Evolutionary conservation across 2,888 invertebrate genomes (phyloP), one percentile per base, ranked within the genome.

Genomic region (Unio pictorum): DNA sequence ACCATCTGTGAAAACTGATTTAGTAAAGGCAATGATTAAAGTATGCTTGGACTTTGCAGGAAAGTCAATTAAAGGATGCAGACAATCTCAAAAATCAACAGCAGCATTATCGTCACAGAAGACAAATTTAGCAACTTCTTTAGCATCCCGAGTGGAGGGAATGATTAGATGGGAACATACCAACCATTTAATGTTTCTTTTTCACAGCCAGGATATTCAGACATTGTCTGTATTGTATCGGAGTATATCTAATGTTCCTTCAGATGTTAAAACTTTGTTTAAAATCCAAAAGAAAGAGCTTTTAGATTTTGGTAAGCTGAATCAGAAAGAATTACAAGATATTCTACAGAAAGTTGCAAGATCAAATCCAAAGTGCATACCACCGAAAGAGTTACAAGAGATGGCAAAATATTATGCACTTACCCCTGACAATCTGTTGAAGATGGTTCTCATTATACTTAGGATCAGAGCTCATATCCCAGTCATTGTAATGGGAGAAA

Each of bases 401-500:
- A 28, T 30, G 30, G 63, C 63, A 11, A 63, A 63, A 17, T n/a
- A 30, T 7, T 73, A 73, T 61, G 67, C 67, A n/a, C 64, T 73
- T 18, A 73, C 73, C 6, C 67, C 73, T 23, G 73, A 73, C 63
- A 73, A 73, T 59, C 64, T 73, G 15, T 56, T 73, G 59, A 73
- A 73, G 28, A 73, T 73, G 73, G 61, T 71, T 55, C 66, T 73
- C 18, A 67, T 70, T 20, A 34, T 58, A 1, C 58, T 69, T 6
- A 61, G 73, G 64, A 28, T 70, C 1, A 62, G 64, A 59, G 73
- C 71, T 23, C 57, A 60, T 55, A 64, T 75, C n/a, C 75, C 75
- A 59, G 73, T 75, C 23, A 62, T 75, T 54, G 68, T 75, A 18
- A 73, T 75, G 71, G 75, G 75, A 7, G 75, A 75, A 64, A 75